Percentiles rank a stretch among this genome's conserved stretches.
These are phyloP conservation scores for Crocidura indochinensis DNA, from an alignment of 2,797 vertebrate species.

Conservation along the genomic window DNA sequence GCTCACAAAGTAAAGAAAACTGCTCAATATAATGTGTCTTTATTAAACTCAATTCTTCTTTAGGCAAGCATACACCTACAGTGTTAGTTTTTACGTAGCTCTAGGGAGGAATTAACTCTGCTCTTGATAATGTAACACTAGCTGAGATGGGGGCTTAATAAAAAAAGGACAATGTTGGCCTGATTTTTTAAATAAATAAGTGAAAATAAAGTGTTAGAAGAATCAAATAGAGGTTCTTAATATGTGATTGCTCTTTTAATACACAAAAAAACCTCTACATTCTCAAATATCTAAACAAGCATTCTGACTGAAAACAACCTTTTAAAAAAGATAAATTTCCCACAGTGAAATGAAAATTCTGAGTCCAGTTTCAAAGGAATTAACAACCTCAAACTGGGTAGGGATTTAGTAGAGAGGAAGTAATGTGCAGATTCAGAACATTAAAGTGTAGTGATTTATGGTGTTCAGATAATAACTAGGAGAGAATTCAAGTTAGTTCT, in stretches of 20 bases:
- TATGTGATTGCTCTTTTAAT: not conserved
- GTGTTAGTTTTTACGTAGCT: conserved; percentile 25
- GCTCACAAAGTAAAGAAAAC: conserved; percentile 42
- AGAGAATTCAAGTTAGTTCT: not conserved
- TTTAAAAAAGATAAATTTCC: conserved; percentile 46
- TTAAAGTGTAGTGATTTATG: not conserved
- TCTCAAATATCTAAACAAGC: conserved; percentile 46
- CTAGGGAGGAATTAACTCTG: conserved; percentile 24
- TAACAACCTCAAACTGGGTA: conserved; percentile 18
- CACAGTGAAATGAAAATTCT: conserved; percentile 44
- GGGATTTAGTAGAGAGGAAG: conserved; percentile 1
- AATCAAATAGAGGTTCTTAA: conserved; percentile 21
- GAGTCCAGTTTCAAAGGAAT: conserved; percentile 41
- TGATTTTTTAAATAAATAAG: conserved; percentile 32
- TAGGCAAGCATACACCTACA: not conserved
- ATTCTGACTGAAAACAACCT: conserved; percentile 16
- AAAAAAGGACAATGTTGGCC: conserved; percentile 1
- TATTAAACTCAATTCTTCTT: conserved; percentile 34
- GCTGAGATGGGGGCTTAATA: not conserved
- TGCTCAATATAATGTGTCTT: conserved; percentile 21
- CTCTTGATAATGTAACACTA: conserved; percentile 17
- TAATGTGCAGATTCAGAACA: not conserved
- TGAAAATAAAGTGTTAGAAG: conserved; percentile 16
- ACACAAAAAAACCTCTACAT: not conserved
- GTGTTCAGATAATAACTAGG: not conserved